Conservation (phyloP, 2,113 vertebrate genomes). For the Bostrychus sinensis region DNA sequence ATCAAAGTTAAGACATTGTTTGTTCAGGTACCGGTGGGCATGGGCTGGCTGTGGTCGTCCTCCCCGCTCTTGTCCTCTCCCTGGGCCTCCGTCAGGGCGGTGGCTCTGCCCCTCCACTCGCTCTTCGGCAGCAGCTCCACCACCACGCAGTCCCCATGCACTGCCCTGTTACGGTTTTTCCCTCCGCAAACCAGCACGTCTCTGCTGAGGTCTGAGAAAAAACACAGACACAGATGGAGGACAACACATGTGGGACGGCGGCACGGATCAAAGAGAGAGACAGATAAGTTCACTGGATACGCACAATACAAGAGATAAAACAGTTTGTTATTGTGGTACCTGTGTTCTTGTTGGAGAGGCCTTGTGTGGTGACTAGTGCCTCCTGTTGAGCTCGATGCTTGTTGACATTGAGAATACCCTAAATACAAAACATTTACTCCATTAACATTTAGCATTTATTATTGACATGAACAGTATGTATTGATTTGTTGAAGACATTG, state of each 20-base stretch:
- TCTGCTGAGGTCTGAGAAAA: constrained; percentile 79
- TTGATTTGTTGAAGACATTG: too few species aligned
- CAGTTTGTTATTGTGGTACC: constrained; percentile 68
- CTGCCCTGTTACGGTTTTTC: constrained; percentile 89
- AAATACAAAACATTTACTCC: not conserved
- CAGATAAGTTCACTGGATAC: not conserved
- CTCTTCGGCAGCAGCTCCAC: constrained; percentile 85
- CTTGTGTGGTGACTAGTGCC: constrained; percentile 85
- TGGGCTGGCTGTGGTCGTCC: constrained; percentile 80
- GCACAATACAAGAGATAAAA: too few species aligned
- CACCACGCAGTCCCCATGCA: constrained; percentile 89
- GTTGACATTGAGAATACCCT: constrained; percentile 91
- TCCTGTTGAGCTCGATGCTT: constrained; percentile 90
- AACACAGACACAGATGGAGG: not conserved
- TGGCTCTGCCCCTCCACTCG: constrained; percentile 89
- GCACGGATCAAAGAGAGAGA: not conserved
- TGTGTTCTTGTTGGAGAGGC: constrained; percentile 83
- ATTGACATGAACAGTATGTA: too few species aligned
- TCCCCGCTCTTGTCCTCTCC: constrained; percentile 81
- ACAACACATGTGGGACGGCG: not conserved
- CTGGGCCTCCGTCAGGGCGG: constrained; percentile 84
- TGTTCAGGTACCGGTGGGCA: constrained; percentile 86
- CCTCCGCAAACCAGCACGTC: constrained; percentile 85
- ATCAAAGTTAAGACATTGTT: not conserved
- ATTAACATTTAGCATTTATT: not conserved